Evolutionary conservation across 2,888 invertebrate species (phyloP).

Genomic region (Scaptomyza flava): DNA sequence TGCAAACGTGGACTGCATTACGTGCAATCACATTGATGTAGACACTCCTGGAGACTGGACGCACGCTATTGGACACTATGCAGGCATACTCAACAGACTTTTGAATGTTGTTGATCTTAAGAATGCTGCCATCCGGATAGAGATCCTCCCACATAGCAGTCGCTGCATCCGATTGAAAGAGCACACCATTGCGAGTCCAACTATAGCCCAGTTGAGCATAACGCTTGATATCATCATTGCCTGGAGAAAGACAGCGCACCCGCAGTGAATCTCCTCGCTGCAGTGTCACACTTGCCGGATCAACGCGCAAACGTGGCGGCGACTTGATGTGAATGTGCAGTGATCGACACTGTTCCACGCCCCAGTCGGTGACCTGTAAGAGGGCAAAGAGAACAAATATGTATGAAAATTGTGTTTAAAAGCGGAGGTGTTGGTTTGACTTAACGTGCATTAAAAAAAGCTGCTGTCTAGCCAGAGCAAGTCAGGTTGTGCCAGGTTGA

Average conservation of each 20-base stretch:
- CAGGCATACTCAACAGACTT: constrained; percentile 92
- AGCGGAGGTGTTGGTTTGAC: not conserved
- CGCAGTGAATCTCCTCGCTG: constrained; percentile 85
- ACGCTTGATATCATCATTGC: constrained; percentile 86
- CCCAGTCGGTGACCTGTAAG: constrained; percentile 88
- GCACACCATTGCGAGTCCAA: constrained; percentile 91
- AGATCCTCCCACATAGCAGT: constrained; percentile 94
- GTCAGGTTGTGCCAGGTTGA: not conserved
- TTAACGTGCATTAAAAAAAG: not conserved
- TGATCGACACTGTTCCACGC: constrained; percentile 88
- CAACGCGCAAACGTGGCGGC: constrained; percentile 88
- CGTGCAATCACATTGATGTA: constrained; percentile 88
- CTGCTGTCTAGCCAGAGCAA: not conserved
- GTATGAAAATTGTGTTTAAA: constrained; percentile 1
- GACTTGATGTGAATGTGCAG: constrained; percentile 86
- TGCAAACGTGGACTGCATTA: constrained; percentile 86
- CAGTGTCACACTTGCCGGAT: constrained; percentile 88
- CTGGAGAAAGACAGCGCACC: constrained; percentile 88
- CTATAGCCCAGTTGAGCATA: constrained; percentile 91
- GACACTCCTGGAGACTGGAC: constrained; percentile 87
- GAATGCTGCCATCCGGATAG: constrained; percentile 92
- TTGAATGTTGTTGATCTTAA: constrained; percentile 92
- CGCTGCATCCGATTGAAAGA: constrained; percentile 90
- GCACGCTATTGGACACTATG: constrained; percentile 87
- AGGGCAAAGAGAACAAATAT: constrained; percentile 2